Evolutionary conservation across 2,797 vertebrate species (phyloP).

Genomic region (Garrulus glandarius): DNA sequence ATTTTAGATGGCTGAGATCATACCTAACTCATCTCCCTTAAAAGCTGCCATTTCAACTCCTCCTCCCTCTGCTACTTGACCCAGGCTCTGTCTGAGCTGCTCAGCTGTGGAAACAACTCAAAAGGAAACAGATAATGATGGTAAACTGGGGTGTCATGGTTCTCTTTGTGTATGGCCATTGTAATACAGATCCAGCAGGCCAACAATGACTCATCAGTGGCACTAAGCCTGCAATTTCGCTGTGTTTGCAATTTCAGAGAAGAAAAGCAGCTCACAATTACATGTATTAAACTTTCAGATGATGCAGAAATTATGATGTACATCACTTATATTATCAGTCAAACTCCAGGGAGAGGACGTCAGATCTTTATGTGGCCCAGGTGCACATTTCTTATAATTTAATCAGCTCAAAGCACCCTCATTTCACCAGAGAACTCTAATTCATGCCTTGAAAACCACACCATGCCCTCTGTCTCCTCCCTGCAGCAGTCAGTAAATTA

Average conservation of each 20-base stretch:
- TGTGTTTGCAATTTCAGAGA: constrained; percentile 26
- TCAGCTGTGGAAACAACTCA: constrained; percentile 7
- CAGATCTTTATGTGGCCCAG: constrained; percentile 53
- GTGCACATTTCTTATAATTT: constrained; percentile 54
- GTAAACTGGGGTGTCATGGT: neutral
- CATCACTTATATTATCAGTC: constrained; percentile 27
- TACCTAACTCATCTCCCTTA: neutral
- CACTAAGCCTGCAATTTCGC: constrained; percentile 47
- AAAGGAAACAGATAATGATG: neutral
- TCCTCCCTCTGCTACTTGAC: neutral
- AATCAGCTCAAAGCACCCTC: constrained; percentile 43
- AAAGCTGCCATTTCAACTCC: neutral
- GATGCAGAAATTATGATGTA: constrained; percentile 45
- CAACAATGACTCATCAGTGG: constrained; percentile 46
- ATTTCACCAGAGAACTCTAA: constrained; percentile 43
- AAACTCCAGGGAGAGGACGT: neutral
- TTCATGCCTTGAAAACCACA: constrained; percentile 40
- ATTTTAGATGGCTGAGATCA: neutral
- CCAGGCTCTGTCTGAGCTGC: neutral
- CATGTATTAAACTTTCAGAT: constrained; percentile 47
- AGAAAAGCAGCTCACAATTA: constrained; percentile 50
- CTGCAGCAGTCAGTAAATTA: neutral
- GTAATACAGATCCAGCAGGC: neutral
- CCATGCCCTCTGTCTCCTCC: neutral
- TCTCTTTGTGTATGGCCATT: neutral